Base-by-base conservation (phyloP, 2,888 invertebrate genomes). In the Ametastegia equiseti region DNA sequence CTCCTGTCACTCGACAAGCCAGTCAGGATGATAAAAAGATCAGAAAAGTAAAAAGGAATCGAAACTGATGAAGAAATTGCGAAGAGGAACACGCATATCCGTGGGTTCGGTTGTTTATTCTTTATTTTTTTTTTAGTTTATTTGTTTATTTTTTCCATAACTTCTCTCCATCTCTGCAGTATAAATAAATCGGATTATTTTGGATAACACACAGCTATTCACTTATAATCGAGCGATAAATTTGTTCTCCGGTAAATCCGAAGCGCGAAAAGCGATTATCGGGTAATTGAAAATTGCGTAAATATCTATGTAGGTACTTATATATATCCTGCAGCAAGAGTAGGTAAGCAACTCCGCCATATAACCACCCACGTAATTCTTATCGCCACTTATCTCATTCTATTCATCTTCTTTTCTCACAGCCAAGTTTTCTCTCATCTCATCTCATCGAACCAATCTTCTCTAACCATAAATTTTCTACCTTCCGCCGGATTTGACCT, bases 381-480 rank as follows among this genome's bases (percentile, higher is more conserved):
- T 71, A 71, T 71, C 71, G 23, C 23, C 45, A 36, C 45, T 71
- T 45, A 71, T 71, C 71, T 47, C 30, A 13, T 4, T 30, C 23
- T 9, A 15, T 71, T 27, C 27, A 45, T 27, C 50, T 36, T 19
- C 50, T 36, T 1, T 11, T 23, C 30, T 19, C 3, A 19, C 42
- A 33, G 50, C 19, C 45, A n/a, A 45, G 15, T 75, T 36, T 75
- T 36, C 75, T 75, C 45, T 54, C 54, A 50, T 54, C 75, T 75
- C 19, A 50, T 75, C 45, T 54, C 54, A 50, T 54, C 75, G 75
- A 54, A 54, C 50, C 50, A 50, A 75, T 75, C 27, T 75, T 54
- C 36, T n/a, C 19, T 50, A 23, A 30, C 36, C 75, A 50, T 75
- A 75, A 75, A 75, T 75, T 75, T n/a, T n/a, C n/a, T n/a, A n/a